Conservation (phyloP, 2,113 vertebrate species). For the Loxodonta africana region DNA sequence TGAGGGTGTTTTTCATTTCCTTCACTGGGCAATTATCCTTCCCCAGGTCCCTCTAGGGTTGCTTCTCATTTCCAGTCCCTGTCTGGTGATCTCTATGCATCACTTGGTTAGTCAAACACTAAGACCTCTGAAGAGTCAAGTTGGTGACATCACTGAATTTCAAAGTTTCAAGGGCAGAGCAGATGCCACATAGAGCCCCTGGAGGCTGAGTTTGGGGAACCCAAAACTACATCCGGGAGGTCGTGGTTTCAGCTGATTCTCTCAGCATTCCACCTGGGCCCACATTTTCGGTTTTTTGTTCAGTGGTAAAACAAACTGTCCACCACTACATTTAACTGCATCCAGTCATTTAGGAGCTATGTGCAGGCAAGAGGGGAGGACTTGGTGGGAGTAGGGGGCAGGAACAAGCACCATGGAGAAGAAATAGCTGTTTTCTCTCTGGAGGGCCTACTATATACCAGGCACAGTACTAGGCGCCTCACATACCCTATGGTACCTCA, state of each 20-base stretch:
- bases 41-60: background rate
- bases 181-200: background rate
- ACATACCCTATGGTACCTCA: background rate
- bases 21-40: background rate
- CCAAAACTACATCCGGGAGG: background rate
- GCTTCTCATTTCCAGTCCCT: background rate
- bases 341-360: background rate
- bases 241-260: background rate
- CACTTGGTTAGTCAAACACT: background rate
- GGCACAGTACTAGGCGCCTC: background rate
- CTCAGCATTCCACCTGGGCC: background rate
- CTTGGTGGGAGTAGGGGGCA: no score
- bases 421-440: background rate
- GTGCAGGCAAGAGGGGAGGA: background rate
- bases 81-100: background rate
- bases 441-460: background rate
- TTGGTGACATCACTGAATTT: background rate
- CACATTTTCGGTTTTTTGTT: background rate
- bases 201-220: background rate
- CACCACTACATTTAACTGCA: no score
- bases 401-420: background rate
- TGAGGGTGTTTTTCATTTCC: background rate
- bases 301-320: background rate
- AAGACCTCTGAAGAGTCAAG: background rate
- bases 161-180: background rate